These are phyloP conservation scores for Holothuria leucospilota DNA, from an alignment of 53 echinoderm and acorn worm genomes.

Conservation along the genomic window DNA sequence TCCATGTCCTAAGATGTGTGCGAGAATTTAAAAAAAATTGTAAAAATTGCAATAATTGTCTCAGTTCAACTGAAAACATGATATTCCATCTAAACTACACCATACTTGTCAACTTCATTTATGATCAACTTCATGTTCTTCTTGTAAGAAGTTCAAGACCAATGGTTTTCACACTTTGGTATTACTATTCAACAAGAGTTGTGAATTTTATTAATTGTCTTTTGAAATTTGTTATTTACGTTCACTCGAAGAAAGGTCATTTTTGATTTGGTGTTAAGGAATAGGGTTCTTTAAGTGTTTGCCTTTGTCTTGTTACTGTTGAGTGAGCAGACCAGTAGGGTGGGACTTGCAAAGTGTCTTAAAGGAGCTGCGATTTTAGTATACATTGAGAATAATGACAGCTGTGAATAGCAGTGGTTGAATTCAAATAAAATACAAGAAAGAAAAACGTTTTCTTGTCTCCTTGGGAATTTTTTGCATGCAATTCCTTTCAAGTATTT, in stretches of 20 bases:
- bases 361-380: background rate
- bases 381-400: constrained; percentile 37
- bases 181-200: background rate
- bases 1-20: no score
- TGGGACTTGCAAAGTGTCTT: constrained; percentile 40
- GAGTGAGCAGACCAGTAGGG: constrained; percentile 29
- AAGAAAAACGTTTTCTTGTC: background rate
- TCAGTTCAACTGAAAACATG: no score
- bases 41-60: no score
- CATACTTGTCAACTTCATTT: no score
- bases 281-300: background rate
- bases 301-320: constrained; percentile 17
- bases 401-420: constrained; percentile 32
- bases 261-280: constrained; percentile 4
- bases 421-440: constrained; percentile 22
- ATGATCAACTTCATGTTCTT: no score
- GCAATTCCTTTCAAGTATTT: background rate
- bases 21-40: no score
- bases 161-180: constrained; percentile 8
- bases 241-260: constrained; percentile 22
- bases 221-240: constrained; percentile 20
- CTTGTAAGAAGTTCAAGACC: background rate
- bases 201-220: constrained; percentile 8
- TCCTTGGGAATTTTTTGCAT: constrained; percentile 6
- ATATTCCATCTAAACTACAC: no score